These are phyloP conservation scores for Parazoanthus swiftii DNA, from an alignment of 92 coral and sea anemone genomes.

Conservation along the genomic window DNA sequence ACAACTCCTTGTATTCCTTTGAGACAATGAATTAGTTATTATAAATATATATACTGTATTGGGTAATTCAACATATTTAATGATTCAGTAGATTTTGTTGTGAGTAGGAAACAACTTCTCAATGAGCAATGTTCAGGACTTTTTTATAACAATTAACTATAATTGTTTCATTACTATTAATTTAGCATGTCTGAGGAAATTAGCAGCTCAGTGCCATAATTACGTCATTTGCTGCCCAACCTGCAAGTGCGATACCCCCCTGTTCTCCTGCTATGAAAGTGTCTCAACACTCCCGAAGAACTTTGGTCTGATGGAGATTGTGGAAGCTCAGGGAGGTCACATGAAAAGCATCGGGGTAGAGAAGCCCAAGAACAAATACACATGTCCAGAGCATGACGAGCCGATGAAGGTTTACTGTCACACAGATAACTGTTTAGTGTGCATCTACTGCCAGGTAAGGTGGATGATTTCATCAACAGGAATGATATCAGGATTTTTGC, in stretches of 20 bases:
- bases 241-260: slow-evolving; percentile 76
- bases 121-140: too few species aligned
- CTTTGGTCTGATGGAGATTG: slow-evolving; percentile 85
- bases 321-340: slow-evolving; percentile 59
- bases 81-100: too few species aligned
- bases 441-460: slow-evolving; percentile 91
- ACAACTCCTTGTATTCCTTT: too few species aligned
- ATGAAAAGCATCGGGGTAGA: background rate
- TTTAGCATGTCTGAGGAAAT: slow-evolving; percentile 82
- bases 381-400: slow-evolving; percentile 89
- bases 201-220: slow-evolving; percentile 67
- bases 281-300: slow-evolving; percentile 77
- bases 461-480: background rate
- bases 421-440: slow-evolving; percentile 81
- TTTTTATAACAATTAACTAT: too few species aligned
- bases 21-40: too few species aligned
- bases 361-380: slow-evolving; percentile 60
- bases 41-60: too few species aligned
- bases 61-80: too few species aligned
- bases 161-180: background rate
- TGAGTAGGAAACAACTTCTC: too few species aligned
- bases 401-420: slow-evolving; percentile 85
- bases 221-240: slow-evolving; percentile 78
- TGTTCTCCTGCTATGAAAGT: slow-evolving; percentile 56
- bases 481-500: background rate